Percentiles rank a stretch among this genome's conserved stretches.
These are phyloP conservation scores for Crocuta crocuta DNA, from an alignment of 2,113 vertebrate species.

Conservation along the genomic window DNA sequence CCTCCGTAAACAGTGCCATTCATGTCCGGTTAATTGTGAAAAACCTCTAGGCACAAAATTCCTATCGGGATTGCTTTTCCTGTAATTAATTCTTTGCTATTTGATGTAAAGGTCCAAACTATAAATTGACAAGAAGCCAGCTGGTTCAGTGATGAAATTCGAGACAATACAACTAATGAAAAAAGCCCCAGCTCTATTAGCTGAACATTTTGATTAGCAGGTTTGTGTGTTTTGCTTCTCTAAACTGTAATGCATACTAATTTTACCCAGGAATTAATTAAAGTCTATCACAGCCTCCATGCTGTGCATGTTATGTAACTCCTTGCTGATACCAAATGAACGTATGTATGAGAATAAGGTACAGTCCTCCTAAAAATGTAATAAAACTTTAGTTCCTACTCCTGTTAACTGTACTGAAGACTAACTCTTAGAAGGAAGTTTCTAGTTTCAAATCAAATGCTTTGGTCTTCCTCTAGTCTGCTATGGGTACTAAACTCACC, in stretches of 20 bases:
- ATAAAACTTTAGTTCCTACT: conserved; percentile 27
- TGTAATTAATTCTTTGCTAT: conserved; percentile 87
- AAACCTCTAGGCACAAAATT: conserved; percentile 73
- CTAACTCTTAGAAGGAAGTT: conserved; percentile 29
- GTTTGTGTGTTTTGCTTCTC: conserved; percentile 76
- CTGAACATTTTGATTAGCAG: conserved; percentile 82
- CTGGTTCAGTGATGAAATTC: conserved; percentile 84
- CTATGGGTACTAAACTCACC: neutral
- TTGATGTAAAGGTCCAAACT: conserved; percentile 85
- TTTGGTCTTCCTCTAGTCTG: neutral
- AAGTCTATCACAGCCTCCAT: conserved; percentile 64
- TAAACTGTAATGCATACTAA: conserved; percentile 82
- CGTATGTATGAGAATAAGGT: conserved; percentile 62
- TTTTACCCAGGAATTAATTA: conserved; percentile 83
- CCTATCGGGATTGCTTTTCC: conserved; percentile 80
- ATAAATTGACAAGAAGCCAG: conserved; percentile 86
- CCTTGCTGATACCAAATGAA: conserved; percentile 38
- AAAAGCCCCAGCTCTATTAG: conserved; percentile 77
- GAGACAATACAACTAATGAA: conserved; percentile 83
- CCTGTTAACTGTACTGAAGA: conserved; percentile 37
- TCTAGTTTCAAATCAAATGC: neutral
- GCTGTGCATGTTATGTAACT: conserved; percentile 54
- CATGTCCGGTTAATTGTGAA: conserved; percentile 79
- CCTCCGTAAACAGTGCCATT: conserved; percentile 77
- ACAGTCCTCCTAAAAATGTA: conserved; percentile 26